These are phyloP conservation scores for Pseudorhombus dupliciocellatus DNA, from an alignment of 2,113 vertebrate species.

Conservation along the genomic window DNA sequence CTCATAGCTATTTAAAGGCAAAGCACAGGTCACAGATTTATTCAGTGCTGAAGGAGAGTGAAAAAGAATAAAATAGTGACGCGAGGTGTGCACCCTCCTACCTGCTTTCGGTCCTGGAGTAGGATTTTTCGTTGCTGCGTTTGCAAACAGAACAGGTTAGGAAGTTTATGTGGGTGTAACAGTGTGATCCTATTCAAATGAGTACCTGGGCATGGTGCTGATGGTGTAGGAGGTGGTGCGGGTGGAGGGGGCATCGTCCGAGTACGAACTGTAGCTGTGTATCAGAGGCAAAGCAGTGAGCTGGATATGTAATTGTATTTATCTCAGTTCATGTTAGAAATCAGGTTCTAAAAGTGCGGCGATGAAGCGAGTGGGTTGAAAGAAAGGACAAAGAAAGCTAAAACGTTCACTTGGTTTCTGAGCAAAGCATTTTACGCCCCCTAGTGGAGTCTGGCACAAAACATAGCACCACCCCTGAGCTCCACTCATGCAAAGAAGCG, in stretches of 20 bases:
- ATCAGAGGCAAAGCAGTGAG: background rate
- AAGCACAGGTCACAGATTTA: background rate
- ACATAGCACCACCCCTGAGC: too few species aligned
- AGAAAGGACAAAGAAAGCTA: too few species aligned
- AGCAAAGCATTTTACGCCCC: too few species aligned
- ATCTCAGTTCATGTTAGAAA: background rate
- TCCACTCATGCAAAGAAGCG: too few species aligned
- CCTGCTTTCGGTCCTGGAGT: constrained; percentile 59
- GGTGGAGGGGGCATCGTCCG: constrained; percentile 43
- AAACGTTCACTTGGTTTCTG: too few species aligned
- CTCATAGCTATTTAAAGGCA: constrained; percentile 67
- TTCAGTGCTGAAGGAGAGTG: background rate
- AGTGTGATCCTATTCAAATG: background rate
- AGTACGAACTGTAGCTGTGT: constrained; percentile 64
- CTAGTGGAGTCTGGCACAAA: too few species aligned
- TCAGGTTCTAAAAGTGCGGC: background rate
- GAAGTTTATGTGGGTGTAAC: background rate
- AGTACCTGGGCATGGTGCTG: constrained; percentile 54
- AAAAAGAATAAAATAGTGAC: background rate
- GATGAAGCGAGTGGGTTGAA: too few species aligned
- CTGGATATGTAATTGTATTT: background rate
- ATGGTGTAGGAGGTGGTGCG: constrained; percentile 53
- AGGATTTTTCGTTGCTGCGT: constrained; percentile 50
- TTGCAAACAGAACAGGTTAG: constrained; percentile 22
- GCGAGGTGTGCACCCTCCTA: constrained; percentile 12